phyloP scores from a whole-genome alignment of 2,113 vertebrate genomes.

The Lota lota region DNA sequence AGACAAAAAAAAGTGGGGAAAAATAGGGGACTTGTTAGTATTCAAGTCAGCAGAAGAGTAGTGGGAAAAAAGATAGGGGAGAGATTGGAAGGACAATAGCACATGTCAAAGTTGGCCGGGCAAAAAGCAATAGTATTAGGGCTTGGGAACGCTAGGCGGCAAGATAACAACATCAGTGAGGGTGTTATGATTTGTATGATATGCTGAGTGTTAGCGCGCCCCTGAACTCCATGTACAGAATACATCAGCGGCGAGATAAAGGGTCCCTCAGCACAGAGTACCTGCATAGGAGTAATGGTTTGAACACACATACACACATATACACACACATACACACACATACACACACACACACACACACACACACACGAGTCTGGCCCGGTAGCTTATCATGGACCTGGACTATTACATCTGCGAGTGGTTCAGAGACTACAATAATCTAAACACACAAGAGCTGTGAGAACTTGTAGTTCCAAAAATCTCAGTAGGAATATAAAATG shows the following conservation, averaged over 20 bases:
- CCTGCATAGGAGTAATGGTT: conserved; percentile 6
- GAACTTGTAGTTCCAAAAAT: too few relatives aligned
- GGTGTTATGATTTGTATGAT: conserved; percentile 46
- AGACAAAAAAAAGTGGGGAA: conserved; percentile 2
- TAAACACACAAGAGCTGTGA: too few relatives aligned
- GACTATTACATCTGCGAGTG: neutral
- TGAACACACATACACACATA: neutral
- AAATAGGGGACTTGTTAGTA: conserved; percentile 19
- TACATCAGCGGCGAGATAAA: conserved; percentile 26
- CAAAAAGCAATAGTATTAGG: conserved; percentile 39
- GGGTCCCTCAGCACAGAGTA: conserved; percentile 16
- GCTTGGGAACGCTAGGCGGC: conserved; percentile 38
- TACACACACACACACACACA: neutral
- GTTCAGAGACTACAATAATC: neutral
- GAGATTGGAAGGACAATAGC: conserved; percentile 32
- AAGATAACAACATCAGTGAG: conserved; percentile 36
- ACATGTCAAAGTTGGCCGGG: conserved; percentile 53
- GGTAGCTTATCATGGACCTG: neutral
- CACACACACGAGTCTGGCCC: neutral
- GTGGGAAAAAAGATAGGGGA: too few relatives aligned
- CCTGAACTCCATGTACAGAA: conserved; percentile 23
- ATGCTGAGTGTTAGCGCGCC: conserved; percentile 31
- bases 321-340: neutral
- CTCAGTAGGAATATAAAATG: too few relatives aligned
- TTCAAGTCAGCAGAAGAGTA: conserved; percentile 17